Evolutionary conservation across 2,797 vertebrate species (phyloP), one percentile per base, ranked within the genome.

Genomic region (Tympanoctomys barrerae): DNA sequence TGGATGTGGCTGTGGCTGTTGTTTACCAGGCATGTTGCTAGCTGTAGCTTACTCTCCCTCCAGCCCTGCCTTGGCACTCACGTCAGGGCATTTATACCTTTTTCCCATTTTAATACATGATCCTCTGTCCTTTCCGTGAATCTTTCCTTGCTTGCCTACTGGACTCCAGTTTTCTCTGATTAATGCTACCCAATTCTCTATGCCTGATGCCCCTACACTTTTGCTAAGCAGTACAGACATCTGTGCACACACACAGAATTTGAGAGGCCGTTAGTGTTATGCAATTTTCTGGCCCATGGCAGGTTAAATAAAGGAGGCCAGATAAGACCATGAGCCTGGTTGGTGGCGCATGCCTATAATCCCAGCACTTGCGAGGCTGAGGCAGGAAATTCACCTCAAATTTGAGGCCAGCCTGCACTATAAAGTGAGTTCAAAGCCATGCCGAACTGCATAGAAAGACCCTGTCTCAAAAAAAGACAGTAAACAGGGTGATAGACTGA

Each of bases 11-110:
- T 94, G 3, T 68, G 42, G 71, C n/a, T 66, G 59, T 11, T 36
- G 22, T 75, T 83, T 78, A 87, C n/a, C 24, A 3, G 21, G 24
- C 36, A 71, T 87, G 21, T 18, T 80, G n/a, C 46, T 94, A 62
- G 82, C 85, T 88, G 52, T 81, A 88, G 12, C 46, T 93, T 94
- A 52, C 33, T 95, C 90, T 95, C 96, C 39, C 57, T 70, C 71
- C 54, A 33, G 24, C 33, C 16, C 42, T 91, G 42, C n/a, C 36
- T 88, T 90, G 88, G 64, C 18, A 75, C 59, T 91, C 68, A 80
- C 42, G 21, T 94, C 66, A 39, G 9, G 91, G 31, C 4, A 64
- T 95, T 87, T 94, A 36, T 28, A 31, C 39, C 87, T 86, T 42
- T 75, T 33, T 13, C 5, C 13, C 3, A 5, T 31, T 46, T 83